These are phyloP conservation scores for Delichon dasypus DNA, from an alignment of 2,797 vertebrate species.

Conservation along the genomic window DNA sequence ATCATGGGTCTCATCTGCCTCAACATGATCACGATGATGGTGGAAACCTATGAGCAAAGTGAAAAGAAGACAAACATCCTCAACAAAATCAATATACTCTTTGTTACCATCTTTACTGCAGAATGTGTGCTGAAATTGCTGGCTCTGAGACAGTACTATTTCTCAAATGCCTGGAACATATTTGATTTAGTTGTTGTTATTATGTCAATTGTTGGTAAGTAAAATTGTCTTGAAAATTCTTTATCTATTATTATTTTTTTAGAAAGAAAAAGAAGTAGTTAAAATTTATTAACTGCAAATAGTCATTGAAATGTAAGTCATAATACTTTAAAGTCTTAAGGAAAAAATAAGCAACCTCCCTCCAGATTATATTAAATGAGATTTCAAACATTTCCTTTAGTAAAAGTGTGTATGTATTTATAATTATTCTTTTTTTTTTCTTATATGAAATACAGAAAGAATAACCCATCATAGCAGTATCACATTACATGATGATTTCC, in stretches of 20 bases:
- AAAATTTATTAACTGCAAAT: background rate
- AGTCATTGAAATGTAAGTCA: background rate
- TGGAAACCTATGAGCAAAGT: conserved; percentile 73
- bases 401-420: background rate
- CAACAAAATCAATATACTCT: conserved; percentile 74
- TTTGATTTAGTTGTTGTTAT: conserved; percentile 78
- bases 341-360: fast-evolving
- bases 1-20: conserved; percentile 79
- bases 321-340: background rate
- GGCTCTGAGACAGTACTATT: conserved; percentile 76
- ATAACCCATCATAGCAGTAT: background rate
- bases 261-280: background rate
- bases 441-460: background rate
- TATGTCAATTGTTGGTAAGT: conserved; percentile 76
- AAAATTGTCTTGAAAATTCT: background rate
- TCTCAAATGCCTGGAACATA: conserved; percentile 79
- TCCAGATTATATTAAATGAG: background rate
- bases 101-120: conserved; percentile 71
- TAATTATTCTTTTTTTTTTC: background rate
- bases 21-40: conserved; percentile 82
- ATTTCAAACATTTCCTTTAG: background rate
- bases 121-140: conserved; percentile 77
- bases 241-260: background rate
- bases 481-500: background rate
- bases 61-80: conserved; percentile 54